A percentile compares a stretch with the other conserved stretches of the same genome.
Conservation (phyloP, 2,888 invertebrate species). For the Euplagia quadripunctaria region DNA sequence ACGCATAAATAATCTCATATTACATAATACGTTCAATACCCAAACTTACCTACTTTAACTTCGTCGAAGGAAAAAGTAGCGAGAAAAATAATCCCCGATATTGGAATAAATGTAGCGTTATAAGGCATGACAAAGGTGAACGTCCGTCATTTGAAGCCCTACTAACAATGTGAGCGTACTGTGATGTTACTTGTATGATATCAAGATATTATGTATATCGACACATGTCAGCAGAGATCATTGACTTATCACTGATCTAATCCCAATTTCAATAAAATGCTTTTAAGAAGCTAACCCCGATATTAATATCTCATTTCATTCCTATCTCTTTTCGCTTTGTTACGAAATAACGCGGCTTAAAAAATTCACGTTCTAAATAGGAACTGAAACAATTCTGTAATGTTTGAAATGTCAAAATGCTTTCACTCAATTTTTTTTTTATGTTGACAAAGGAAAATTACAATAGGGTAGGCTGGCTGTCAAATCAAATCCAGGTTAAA, state of each 20-base stretch:
- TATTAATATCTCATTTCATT: constrained; percentile 4
- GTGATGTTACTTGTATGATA: not conserved
- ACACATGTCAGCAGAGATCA: constrained; percentile 8
- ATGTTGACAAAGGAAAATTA: not conserved
- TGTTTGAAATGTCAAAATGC: not conserved
- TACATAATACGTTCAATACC: not conserved
- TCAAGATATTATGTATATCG: not conserved
- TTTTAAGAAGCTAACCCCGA: constrained; percentile 16
- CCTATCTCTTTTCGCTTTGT: not conserved
- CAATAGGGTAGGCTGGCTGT: not conserved
- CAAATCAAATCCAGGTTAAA: not conserved
- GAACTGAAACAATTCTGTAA: not conserved
- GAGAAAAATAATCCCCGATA: not conserved
- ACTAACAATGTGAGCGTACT: constrained; percentile 17
- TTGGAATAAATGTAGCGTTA: constrained; percentile 7
- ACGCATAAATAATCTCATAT: not conserved
- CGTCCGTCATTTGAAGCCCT: constrained; percentile 42
- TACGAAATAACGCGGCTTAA: not conserved
- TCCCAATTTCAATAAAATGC: constrained; percentile 5
- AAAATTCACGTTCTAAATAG: not conserved
- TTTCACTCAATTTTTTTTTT: not conserved
- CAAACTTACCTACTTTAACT: not conserved
- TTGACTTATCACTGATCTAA: constrained; percentile 1
- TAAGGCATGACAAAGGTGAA: constrained; percentile 34
- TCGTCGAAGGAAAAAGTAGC: not conserved